Base-by-base conservation (phyloP, 2,113 vertebrate species). In the Verasper variegatus region DNA sequence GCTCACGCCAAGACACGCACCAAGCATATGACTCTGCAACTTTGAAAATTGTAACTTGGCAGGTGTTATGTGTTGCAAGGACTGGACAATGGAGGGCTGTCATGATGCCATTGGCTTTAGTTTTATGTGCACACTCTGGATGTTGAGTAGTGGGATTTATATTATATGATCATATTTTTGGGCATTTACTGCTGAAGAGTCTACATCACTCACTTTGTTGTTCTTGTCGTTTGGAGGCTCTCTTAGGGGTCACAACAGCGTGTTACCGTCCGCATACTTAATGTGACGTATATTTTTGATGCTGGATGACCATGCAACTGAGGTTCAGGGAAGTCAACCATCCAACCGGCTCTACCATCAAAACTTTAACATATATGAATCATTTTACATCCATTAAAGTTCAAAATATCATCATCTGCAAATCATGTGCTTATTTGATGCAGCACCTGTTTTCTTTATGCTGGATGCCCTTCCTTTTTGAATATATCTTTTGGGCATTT, bases 31-130 rank as follows among this genome's bases (percentile, higher is more conserved):
- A 18, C 31, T 54, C 63, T 71, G 14, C 45, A 85, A 18, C 31
- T 49, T 60, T 71, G 14, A 35, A 85, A 78, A 76, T 5, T 65
- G 56, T 58, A 59, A 17, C 57, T 73, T 57, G 40, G 31, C 31
- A 56, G 45, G 13, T 86, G 81, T 80, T 45, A 37, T 49, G 14
- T 65, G 42, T 58, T 35, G n/a, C 9, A 1, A 79, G 26, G 35
- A 21, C 18, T 11, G 35, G 8, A 42, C 71, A 74, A 51, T 35
- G 24, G 24, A 58, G 56, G 45, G 40, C 13, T 21, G 45, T 78
- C 51, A 71, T 71, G 47, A 5, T 51, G 55, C 78, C 40, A 74
- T 55, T 72, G 59, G 14, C 27, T 35, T 67, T 42, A 40, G 26
- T 76, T 69, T 56, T 47, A 55, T 69, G 23, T 8, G 8, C 61